Conservation (phyloP, 2,888 invertebrate species). For the Choristoneura rosaceana region DNA sequence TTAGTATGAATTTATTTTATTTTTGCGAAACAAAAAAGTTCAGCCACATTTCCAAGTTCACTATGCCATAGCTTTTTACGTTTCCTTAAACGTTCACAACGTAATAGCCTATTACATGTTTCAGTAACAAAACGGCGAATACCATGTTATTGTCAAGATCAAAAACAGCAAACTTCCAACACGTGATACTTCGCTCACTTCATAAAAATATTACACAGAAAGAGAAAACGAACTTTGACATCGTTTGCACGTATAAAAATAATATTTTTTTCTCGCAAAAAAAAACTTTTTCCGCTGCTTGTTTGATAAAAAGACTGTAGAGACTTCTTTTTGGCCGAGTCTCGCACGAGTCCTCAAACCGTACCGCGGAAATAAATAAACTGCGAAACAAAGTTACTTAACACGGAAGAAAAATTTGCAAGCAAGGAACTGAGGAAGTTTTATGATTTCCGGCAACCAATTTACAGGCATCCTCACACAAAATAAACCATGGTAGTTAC, state of each 20-base stretch:
- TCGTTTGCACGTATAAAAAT: conserved; percentile 20
- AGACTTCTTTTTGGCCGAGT: conserved; percentile 30
- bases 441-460: conserved; percentile 38
- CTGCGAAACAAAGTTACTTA: conserved; percentile 36
- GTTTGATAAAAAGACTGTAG: conserved; percentile 15
- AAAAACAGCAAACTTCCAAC: background rate
- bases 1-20: too few species aligned
- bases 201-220: conserved; percentile 7
- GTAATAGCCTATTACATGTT: background rate
- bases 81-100: background rate
- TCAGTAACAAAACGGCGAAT: too few species aligned
- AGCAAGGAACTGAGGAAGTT: conserved; percentile 28
- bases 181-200: conserved; percentile 1
- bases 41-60: background rate
- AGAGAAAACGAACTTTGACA: conserved; percentile 16
- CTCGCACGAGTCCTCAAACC: conserved; percentile 26
- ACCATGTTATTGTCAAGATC: conserved; percentile 5
- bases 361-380: conserved; percentile 35
- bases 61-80: background rate
- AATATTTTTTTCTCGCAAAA: conserved; percentile 18
- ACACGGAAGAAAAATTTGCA: conserved; percentile 32
- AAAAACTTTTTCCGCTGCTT: conserved; percentile 3
- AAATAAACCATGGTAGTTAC: conserved; percentile 4
- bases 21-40: background rate
- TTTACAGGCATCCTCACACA: conserved; percentile 27